phyloP scores from a whole-genome alignment of 2,113 vertebrate genomes.

The Balaenoptera acutorostrata region DNA sequence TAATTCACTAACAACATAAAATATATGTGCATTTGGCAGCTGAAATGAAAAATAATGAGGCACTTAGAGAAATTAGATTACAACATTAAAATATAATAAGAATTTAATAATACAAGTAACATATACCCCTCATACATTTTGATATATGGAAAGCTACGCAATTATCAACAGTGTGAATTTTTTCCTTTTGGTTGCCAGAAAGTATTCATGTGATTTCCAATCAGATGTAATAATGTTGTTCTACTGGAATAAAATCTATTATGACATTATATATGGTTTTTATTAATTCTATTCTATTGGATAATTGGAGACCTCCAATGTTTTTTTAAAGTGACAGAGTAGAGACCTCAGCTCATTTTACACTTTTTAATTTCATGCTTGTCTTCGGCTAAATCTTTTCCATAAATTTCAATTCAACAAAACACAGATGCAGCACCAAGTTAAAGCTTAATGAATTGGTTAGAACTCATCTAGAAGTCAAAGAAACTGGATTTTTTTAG shows the following conservation, averaged over 20 bases:
- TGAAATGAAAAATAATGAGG: constrained; percentile 81
- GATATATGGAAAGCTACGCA: constrained; percentile 63
- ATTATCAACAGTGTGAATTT: constrained; percentile 70
- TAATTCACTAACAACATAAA: constrained; percentile 77
- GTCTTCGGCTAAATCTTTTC: constrained; percentile 80
- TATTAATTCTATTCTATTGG: constrained; percentile 77
- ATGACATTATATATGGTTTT: constrained; percentile 70
- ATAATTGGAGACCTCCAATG: constrained; percentile 74
- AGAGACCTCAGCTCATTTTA: constrained; percentile 76
- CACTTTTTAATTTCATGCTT: constrained; percentile 85
- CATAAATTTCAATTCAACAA: constrained; percentile 80
- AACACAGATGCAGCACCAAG: constrained; percentile 64
- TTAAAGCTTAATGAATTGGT: constrained; percentile 75
- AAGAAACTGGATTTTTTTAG: constrained; percentile 58
- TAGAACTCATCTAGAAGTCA: constrained; percentile 70
- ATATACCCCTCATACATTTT: constrained; percentile 73
- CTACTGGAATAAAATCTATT: constrained; percentile 75
- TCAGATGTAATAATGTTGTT: constrained; percentile 72
- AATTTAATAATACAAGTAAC: constrained; percentile 81
- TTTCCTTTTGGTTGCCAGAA: constrained; percentile 70
- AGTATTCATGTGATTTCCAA: constrained; percentile 72
- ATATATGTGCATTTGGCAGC: constrained; percentile 76
- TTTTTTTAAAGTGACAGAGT: constrained; percentile 79
- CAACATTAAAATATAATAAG: constrained; percentile 78
- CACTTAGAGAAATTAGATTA: constrained; percentile 80